A percentile compares a stretch with the other conserved stretches of the same genome.
Conservation (phyloP, 2,113 vertebrate species). For the Odobenus rosmarus region DNA sequence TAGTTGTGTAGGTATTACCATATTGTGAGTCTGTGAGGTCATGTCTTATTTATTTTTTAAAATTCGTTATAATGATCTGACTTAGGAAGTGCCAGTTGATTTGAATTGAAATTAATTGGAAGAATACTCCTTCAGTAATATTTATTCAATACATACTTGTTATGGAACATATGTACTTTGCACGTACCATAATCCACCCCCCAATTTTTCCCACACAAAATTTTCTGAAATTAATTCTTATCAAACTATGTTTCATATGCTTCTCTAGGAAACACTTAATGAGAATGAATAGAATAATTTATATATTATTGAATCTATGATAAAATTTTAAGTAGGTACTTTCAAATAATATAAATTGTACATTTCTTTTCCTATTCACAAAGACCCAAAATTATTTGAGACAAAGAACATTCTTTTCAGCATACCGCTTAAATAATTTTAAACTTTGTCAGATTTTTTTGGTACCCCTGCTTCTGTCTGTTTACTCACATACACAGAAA, state of each 20-base stretch:
- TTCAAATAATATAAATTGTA: conserved; percentile 27
- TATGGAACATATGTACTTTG: neutral
- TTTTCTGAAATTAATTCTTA: conserved; percentile 2
- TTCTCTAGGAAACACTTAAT: conserved; percentile 25
- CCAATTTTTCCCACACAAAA: neutral
- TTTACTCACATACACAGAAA: neutral
- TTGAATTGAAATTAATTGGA: conserved; percentile 34
- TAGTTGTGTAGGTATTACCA: neutral
- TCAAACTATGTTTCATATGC: neutral
- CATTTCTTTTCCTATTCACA: neutral
- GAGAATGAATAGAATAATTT: conserved; percentile 28
- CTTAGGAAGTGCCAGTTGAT: neutral
- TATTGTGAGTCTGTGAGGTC: neutral
- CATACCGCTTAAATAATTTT: conserved; percentile 19
- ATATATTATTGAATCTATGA: neutral
- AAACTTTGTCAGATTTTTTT: neutral
- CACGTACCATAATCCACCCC: neutral
- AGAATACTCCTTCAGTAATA: neutral
- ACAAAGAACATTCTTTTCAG: neutral
- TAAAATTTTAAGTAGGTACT: conserved; percentile 31
- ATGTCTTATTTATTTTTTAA: neutral
- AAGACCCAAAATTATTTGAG: neutral
- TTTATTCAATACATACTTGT: neutral
- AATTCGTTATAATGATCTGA: neutral
- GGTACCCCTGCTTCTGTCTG: neutral